Conservation (phyloP, 2,113 vertebrate genomes). For the Acrocephalus arundinaceus region DNA sequence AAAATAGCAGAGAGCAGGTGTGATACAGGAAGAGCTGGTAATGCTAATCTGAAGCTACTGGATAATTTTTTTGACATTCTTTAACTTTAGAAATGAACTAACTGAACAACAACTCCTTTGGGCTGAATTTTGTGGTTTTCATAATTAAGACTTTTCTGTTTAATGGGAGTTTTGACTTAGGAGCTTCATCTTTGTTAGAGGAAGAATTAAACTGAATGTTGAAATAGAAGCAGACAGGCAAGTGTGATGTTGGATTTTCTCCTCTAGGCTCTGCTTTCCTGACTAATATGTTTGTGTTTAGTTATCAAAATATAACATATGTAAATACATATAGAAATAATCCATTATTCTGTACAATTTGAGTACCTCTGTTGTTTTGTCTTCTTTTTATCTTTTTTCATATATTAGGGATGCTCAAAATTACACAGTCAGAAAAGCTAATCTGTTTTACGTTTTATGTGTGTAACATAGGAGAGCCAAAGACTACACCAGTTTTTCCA, state of each 20-base stretch:
- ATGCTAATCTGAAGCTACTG: neutral
- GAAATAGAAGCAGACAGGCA: neutral
- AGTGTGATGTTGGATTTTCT: conserved; percentile 10
- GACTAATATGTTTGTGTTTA: neutral
- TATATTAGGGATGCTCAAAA: neutral
- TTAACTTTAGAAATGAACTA: neutral
- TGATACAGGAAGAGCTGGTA: neutral
- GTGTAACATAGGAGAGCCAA: neutral
- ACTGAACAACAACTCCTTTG: neutral
- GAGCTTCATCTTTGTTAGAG: neutral
- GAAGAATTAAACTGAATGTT: neutral
- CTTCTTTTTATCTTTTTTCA: neutral
- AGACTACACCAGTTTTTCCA: neutral
- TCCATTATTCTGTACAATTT: neutral
- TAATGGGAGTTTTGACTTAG: neutral
- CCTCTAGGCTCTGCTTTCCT: neutral
- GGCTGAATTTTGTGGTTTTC: neutral
- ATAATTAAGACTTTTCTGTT: neutral
- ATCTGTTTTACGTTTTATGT: neutral
- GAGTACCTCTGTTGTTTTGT: neutral
- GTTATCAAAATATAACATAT: neutral
- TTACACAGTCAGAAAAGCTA: neutral
- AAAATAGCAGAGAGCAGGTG: neutral
- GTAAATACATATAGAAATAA: neutral
- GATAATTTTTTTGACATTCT: neutral